Conservation (phyloP, 2,797 vertebrate genomes). For the Trichosurus vulpecula region DNA sequence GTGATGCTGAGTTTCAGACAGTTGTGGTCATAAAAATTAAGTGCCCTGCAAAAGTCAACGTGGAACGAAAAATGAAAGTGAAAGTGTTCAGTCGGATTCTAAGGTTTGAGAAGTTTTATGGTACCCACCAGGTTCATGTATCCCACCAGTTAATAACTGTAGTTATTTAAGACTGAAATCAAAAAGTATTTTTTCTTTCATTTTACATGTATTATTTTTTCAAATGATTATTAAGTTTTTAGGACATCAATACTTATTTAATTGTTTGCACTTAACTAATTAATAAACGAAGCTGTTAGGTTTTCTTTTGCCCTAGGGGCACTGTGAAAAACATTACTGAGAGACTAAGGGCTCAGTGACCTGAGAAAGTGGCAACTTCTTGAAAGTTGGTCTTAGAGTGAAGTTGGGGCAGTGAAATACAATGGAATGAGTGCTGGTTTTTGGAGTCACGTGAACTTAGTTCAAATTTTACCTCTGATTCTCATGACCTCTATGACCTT, state of each 20-base stretch:
- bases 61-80: not conserved
- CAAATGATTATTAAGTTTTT: not conserved
- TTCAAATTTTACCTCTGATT: not conserved
- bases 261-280: not conserved
- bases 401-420: not conserved
- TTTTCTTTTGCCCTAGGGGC: not conserved
- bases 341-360: not conserved
- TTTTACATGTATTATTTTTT: not conserved
- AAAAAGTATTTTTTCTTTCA: not conserved
- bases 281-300: not conserved
- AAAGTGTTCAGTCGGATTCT: not conserved
- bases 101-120: not conserved
- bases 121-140: not conserved
- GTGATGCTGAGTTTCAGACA: not conserved
- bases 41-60: not conserved
- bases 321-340: not conserved
- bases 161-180: not conserved
- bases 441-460: not conserved
- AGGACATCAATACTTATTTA: not conserved
- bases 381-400: not conserved
- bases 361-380: not conserved
- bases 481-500: not conserved
- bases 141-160: not conserved
- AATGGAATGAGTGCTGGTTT: not conserved
- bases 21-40: not conserved